Conservation (phyloP, 2,888 invertebrate species). For the Drosophila suboccidentalis region DNA sequence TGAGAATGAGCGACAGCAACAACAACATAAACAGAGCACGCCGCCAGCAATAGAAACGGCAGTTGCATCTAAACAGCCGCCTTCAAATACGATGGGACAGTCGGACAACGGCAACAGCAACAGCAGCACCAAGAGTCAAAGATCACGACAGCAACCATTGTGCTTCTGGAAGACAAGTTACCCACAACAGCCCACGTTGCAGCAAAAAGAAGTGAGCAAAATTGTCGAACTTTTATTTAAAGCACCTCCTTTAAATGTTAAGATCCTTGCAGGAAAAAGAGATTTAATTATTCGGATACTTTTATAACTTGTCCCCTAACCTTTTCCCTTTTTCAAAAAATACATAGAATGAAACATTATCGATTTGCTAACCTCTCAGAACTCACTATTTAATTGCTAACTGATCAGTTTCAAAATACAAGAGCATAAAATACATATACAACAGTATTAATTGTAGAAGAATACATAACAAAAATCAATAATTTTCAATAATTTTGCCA, state of each 20-base stretch:
- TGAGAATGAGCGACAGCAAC: not conserved
- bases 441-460: too few species aligned
- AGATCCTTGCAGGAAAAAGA: not conserved
- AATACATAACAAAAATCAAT: too few species aligned
- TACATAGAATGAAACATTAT: too few species aligned
- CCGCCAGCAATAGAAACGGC: slow-evolving; percentile 12
- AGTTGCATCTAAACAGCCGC: slow-evolving; percentile 10
- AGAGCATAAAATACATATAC: too few species aligned
- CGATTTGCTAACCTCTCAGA: too few species aligned
- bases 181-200: slow-evolving; percentile 63
- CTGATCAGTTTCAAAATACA: too few species aligned
- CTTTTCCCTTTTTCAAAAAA: too few species aligned
- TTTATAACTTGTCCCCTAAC: too few species aligned
- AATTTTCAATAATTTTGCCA: too few species aligned
- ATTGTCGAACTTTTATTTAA: not conserved
- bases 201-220: slow-evolving; percentile 66
- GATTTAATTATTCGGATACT: not conserved
- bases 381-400: too few species aligned
- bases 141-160: slow-evolving; percentile 59
- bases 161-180: slow-evolving; percentile 73
- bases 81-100: not conserved
- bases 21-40: slow-evolving; percentile 22
- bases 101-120: slow-evolving; percentile 7
- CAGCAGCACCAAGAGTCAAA: slow-evolving; percentile 44
- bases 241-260: not conserved